Percentiles rank a stretch among this genome's conserved stretches.
phyloP scores from a whole-genome alignment of 2,113 vertebrate genomes.

The Zosterops hypoxanthus region DNA sequence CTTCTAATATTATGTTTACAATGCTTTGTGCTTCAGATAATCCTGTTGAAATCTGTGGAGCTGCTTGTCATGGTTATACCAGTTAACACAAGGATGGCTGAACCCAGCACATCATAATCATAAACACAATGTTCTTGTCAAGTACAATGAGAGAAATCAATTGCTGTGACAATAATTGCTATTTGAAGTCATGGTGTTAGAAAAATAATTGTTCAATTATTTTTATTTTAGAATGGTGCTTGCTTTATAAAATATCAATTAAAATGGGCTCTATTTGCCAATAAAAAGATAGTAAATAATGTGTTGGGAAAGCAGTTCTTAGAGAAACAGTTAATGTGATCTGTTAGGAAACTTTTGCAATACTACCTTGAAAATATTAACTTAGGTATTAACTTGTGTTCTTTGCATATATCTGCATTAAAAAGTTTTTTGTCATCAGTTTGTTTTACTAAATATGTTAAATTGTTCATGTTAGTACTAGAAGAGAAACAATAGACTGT shows the following conservation, averaged over 20 bases:
- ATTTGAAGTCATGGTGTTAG: background rate
- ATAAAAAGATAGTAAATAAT: constrained; percentile 34
- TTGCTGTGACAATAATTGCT: constrained; percentile 51
- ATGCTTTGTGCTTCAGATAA: background rate
- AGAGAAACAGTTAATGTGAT: background rate
- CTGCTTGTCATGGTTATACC: background rate
- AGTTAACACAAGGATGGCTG: constrained; percentile 48
- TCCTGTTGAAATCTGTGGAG: constrained; percentile 10
- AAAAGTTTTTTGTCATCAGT: background rate
- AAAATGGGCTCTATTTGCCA: constrained; percentile 52
- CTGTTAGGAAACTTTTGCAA: background rate
- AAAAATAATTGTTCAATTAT: constrained; percentile 51
- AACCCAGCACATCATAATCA: constrained; percentile 27
- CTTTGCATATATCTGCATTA: background rate
- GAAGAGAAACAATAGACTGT: background rate
- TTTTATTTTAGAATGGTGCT: constrained; percentile 32
- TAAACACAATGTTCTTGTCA: constrained; percentile 57
- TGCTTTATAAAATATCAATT: constrained; percentile 50
- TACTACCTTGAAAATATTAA: background rate
- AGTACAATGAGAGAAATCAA: constrained; percentile 36
- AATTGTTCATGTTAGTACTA: background rate
- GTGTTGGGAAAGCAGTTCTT: background rate
- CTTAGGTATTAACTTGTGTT: background rate
- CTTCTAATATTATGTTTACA: constrained; percentile 15
- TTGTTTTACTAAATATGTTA: background rate